A percentile compares a stretch with the other conserved stretches of the same genome.
phyloP scores from a whole-genome alignment of 1,140 invertebrate species.

The Homalodisca vitripennis region DNA sequence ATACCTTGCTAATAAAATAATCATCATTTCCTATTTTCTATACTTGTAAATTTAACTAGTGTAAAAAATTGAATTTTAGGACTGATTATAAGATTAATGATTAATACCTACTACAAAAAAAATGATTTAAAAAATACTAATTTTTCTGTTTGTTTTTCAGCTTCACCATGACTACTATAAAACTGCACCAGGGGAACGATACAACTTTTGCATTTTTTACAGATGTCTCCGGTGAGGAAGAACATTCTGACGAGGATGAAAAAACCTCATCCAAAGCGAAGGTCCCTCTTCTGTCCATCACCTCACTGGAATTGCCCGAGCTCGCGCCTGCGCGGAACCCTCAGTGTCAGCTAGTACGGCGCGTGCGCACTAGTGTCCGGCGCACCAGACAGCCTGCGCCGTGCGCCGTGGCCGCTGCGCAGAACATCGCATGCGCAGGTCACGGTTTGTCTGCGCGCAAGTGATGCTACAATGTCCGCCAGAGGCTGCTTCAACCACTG shows the following conservation, averaged over 20 bases:
- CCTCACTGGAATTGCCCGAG: conserved; percentile 23
- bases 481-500: neutral
- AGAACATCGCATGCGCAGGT: conserved; percentile 3
- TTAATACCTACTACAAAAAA: too few relatives aligned
- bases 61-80: too few relatives aligned
- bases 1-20: too few relatives aligned
- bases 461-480: too few relatives aligned
- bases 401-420: neutral
- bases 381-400: conserved; percentile 13
- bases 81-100: too few relatives aligned
- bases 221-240: conserved; percentile 12
- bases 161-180: too few relatives aligned
- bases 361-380: conserved; percentile 11
- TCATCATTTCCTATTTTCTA: too few relatives aligned
- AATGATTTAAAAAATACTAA: too few relatives aligned
- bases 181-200: too few relatives aligned
- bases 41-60: too few relatives aligned
- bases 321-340: neutral
- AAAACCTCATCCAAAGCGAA: neutral
- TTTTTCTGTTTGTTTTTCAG: too few relatives aligned
- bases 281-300: conserved; percentile 23
- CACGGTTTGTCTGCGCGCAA: neutral
- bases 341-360: neutral
- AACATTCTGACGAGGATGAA: neutral
- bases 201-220: neutral